Evolutionary conservation across 2,797 vertebrate species (phyloP).

Genomic region (Coreius guichenoti): DNA sequence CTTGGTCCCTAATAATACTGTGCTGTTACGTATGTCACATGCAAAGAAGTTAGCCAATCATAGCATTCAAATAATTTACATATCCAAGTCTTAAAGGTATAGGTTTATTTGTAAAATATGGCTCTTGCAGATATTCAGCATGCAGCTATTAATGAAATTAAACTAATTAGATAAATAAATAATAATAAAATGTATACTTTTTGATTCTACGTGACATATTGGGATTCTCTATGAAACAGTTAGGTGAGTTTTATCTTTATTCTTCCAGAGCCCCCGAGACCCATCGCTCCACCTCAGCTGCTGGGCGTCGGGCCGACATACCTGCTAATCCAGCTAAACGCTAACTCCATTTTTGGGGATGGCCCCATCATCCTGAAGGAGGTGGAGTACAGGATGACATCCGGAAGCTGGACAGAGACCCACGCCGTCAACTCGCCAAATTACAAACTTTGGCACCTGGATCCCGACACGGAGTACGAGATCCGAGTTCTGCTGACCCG

Average conservation of each 20-base stretch:
- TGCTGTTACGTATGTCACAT: too few species aligned
- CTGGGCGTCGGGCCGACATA: conserved; percentile 95
- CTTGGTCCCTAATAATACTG: too few species aligned
- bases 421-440: conserved; percentile 96
- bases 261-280: conserved; percentile 90
- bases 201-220: neutral
- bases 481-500: conserved; percentile 93
- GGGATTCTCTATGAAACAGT: neutral
- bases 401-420: conserved; percentile 95
- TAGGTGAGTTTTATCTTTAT: neutral
- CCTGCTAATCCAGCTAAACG: conserved; percentile 95
- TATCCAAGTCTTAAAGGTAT: neutral
- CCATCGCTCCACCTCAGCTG: conserved; percentile 95
- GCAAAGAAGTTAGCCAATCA: too few species aligned
- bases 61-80: neutral
- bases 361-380: conserved; percentile 97
- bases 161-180: too few species aligned
- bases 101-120: neutral
- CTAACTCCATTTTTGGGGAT: conserved; percentile 97
- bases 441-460: conserved; percentile 97
- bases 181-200: neutral
- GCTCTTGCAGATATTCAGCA: neutral
- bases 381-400: conserved; percentile 96
- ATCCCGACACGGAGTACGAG: conserved; percentile 97
- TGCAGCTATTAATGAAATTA: neutral